Evolutionary conservation across 2,797 vertebrate genomes (phyloP), one percentile per base, ranked within the genome.

Genomic region (Furcifer pardalis): DNA sequence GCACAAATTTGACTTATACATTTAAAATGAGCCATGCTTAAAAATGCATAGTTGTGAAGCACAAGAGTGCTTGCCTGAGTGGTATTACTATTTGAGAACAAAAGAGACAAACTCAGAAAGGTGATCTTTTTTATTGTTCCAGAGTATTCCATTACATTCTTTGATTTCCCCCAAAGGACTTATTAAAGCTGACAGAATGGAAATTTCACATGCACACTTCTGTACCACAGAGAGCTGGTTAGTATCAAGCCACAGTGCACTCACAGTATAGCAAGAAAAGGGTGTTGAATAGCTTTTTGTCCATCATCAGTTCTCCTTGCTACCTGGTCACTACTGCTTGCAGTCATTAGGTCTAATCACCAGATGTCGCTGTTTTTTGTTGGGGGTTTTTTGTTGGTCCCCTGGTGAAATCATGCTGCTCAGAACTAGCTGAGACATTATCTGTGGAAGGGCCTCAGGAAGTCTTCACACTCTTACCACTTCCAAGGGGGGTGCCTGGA

Each of bases 291-390:
- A 35, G 1, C 40, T 27, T 15, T 76, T 68, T 32, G 42, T 49
- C 2, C 2, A 5, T 17, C 42, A 8, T 30, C 46, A 3, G 2
- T 62, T 62, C n/a, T 37, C 76, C 86, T 62, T n/a, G 69, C 30
- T 37, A 21, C 5, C 52, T 15, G 5, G 5, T 44, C 6, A 52
- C 4, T 2, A 32, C 9, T n/a, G 46, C 23, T n/a, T 91, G 93
- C 87, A 92, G 1, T 90, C 23, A 4, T 79, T 5, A 62, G 30
- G 27, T 82, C 82, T 65, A 44, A 85, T 84, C 96, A 92, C 92
- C 89, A 94, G 96, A 84, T 92, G 96, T 95, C 82, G 86, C 94
- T 95, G 87, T 95, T 89, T 81, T 69, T 87, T 89, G 81, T 2
- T 83, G n/a, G n/a, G n/a, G n/a, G n/a, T n/a, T n/a, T n/a, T n/a